A percentile compares a stretch with the other conserved stretches of the same genome.
Evolutionary conservation across 2,797 vertebrate genomes (phyloP).

Genomic region (Sandelia bainsii): DNA sequence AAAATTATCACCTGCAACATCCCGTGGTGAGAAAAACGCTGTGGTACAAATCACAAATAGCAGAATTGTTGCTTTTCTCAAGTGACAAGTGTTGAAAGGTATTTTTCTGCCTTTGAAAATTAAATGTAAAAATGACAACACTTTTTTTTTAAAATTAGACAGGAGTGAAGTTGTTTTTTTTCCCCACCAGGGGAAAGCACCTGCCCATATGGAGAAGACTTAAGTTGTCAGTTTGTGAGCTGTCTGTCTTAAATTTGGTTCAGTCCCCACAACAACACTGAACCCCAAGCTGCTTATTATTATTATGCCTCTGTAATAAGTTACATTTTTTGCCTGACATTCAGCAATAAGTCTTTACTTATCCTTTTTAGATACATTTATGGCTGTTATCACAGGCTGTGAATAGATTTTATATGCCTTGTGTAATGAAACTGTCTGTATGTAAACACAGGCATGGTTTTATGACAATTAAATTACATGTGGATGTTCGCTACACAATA

Average conservation of each 20-base stretch:
- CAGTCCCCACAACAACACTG: slow-evolving; percentile 3
- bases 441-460: slow-evolving; percentile 48
- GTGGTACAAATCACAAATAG: slow-evolving; percentile 51
- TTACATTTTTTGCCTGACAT: slow-evolving; percentile 19
- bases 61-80: slow-evolving; percentile 57
- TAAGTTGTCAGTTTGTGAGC: slow-evolving; percentile 25
- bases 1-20: slow-evolving; percentile 76
- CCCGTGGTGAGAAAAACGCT: slow-evolving; percentile 62
- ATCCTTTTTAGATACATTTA: slow-evolving; percentile 25
- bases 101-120: slow-evolving; percentile 67
- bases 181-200: slow-evolving; percentile 38
- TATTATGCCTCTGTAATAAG: slow-evolving; percentile 16
- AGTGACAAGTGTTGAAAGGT: slow-evolving; percentile 79
- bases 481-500: slow-evolving; percentile 24
- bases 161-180: slow-evolving; percentile 23
- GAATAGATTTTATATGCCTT: slow-evolving; percentile 41
- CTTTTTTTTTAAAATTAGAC: slow-evolving; percentile 47
- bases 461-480: slow-evolving; percentile 67
- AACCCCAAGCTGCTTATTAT: slow-evolving; percentile 8
- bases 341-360: slow-evolving; percentile 29
- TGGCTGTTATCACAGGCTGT: slow-evolving; percentile 29
- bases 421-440: slow-evolving; percentile 37
- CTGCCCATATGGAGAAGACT: slow-evolving; percentile 48
- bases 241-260: slow-evolving; percentile 24
- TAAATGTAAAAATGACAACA: slow-evolving; percentile 65